Percentiles rank a stretch among this genome's conserved stretches.
These are phyloP conservation scores for Hemicentrotus pulcherrimus DNA, from an alignment of 35 echinoderm and acorn worm species.

Conservation along the genomic window DNA sequence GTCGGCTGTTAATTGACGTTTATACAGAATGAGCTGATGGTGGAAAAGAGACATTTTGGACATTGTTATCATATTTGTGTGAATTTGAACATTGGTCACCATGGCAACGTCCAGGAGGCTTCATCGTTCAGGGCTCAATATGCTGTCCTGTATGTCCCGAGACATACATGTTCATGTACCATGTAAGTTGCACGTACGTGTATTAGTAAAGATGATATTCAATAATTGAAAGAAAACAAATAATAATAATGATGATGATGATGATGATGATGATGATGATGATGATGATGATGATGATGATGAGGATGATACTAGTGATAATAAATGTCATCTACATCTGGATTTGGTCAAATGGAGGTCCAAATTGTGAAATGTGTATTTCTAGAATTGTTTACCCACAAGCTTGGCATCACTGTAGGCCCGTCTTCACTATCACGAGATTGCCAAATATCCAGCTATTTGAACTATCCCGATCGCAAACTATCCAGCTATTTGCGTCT, in stretches of 20 bases:
- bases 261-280: not conserved
- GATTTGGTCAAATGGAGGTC: too few relatives aligned
- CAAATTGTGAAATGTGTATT: too few relatives aligned
- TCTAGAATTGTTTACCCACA: not conserved
- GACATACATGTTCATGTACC: not conserved
- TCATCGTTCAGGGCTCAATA: not conserved
- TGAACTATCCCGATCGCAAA: too few relatives aligned
- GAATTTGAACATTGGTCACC: not conserved
- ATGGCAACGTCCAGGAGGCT: conserved; percentile 10
- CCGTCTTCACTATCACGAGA: too few relatives aligned
- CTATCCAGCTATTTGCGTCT: too few relatives aligned
- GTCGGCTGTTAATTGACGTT: not conserved
- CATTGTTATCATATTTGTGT: not conserved
- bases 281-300: not conserved
- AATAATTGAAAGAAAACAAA: not conserved
- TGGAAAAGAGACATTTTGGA: not conserved
- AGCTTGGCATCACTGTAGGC: too few relatives aligned
- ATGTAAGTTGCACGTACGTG: not conserved
- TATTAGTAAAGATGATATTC: not conserved
- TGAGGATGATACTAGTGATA: not conserved
- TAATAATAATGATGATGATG: not conserved
- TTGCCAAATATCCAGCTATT: too few relatives aligned
- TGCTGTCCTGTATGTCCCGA: conserved; percentile 9
- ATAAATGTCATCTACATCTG: too few relatives aligned
- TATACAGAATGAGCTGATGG: not conserved